Conservation (phyloP, 2,113 vertebrate genomes). For the Castor canadensis region DNA sequence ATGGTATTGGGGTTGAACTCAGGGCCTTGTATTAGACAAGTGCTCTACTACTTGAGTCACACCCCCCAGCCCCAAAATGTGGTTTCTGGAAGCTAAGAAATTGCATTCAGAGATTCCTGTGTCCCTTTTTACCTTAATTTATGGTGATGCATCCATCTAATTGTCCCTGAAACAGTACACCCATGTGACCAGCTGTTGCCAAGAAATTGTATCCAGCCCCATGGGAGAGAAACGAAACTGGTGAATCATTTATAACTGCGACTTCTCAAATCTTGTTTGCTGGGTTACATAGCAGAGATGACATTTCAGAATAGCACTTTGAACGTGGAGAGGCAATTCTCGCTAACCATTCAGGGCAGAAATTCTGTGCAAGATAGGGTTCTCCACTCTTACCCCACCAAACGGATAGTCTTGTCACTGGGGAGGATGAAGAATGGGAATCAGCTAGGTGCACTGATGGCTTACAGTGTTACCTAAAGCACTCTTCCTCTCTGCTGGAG, state of each 20-base stretch:
- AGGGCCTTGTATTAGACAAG: too few species aligned
- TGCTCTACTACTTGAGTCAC: too few species aligned
- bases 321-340: background rate
- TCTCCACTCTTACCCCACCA: background rate
- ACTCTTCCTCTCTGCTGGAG: background rate
- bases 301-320: conserved; percentile 25
- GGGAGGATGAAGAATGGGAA: background rate
- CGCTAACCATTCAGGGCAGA: background rate
- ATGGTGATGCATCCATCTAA: background rate
- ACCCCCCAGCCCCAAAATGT: too few species aligned
- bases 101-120: background rate
- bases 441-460: background rate
- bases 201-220: conserved; percentile 61
- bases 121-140: background rate
- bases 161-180: conserved; percentile 51
- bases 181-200: background rate
- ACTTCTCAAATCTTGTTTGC: conserved; percentile 38
- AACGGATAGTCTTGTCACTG: background rate
- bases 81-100: conserved; percentile 21
- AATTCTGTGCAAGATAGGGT: background rate
- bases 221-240: conserved; percentile 6
- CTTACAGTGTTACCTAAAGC: background rate
- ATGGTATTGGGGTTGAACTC: too few species aligned
- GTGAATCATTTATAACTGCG: conserved; percentile 72
- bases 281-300: conserved; percentile 27